phyloP scores from a whole-genome alignment of 2,797 vertebrate species.

The Delichon dasypus region DNA sequence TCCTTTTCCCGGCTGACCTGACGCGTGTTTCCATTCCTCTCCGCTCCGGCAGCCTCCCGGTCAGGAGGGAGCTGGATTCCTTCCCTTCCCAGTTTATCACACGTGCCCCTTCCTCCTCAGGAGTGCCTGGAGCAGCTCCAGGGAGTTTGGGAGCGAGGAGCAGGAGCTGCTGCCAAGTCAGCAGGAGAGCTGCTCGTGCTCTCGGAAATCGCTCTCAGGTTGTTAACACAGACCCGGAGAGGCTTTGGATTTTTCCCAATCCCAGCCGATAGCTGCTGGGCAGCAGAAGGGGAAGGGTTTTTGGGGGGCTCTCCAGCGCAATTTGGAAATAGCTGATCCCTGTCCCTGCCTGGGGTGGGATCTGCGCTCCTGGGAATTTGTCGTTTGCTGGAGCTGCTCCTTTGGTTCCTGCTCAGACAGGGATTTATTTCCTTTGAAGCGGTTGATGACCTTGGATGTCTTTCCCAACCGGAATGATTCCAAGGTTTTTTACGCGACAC shows the following conservation, averaged over 20 bases:
- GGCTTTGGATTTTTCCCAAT: neutral
- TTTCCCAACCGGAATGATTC: neutral
- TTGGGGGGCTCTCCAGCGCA: fast-evolving
- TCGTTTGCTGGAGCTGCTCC: neutral
- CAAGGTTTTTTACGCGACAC: neutral
- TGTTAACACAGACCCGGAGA: neutral
- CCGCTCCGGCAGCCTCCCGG: neutral
- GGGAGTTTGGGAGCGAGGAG: neutral
- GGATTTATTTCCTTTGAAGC: neutral
- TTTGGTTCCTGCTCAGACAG: neutral
- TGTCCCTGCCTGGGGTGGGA: fast-evolving
- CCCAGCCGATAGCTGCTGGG: neutral
- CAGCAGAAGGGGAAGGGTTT: neutral
- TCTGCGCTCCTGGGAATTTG: neutral
- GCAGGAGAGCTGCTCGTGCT: neutral
- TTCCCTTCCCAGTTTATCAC: neutral
- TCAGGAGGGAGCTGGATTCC: neutral
- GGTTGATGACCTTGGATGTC: neutral
- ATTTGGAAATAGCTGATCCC: neutral
- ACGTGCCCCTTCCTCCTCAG: neutral
- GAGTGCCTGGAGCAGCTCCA: slow-evolving; percentile 15
- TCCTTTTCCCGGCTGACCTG: neutral
- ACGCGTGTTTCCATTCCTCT: neutral
- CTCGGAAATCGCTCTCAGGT: neutral
- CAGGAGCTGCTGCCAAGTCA: neutral